A percentile compares a stretch with the other conserved stretches of the same genome.
These are phyloP conservation scores for Acanthoscelides obtectus DNA, from an alignment of 2,888 invertebrate species.

Conservation along the genomic window DNA sequence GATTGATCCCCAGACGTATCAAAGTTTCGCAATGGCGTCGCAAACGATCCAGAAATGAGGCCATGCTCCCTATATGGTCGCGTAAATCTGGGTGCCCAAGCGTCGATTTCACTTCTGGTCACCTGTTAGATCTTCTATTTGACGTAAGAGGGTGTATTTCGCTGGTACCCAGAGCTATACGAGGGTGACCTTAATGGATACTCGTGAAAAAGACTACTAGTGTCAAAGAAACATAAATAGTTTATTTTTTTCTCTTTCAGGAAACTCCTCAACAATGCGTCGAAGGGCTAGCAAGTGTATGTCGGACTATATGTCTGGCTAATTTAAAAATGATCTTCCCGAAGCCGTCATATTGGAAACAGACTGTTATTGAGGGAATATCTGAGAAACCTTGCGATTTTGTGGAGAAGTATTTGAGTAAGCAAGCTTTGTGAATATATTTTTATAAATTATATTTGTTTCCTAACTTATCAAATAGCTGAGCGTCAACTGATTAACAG, in stretches of 20 bases:
- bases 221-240: no score
- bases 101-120: no score
- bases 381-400: conserved; percentile 56
- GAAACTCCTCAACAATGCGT: conserved; percentile 68
- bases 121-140: neutral
- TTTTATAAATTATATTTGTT: no score
- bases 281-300: conserved; percentile 66
- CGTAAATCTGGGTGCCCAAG: no score
- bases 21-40: no score
- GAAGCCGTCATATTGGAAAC: conserved; percentile 61
- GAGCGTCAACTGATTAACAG: no score
- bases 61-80: no score
- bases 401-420: conserved; percentile 70
- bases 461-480: no score
- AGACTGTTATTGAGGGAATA: conserved; percentile 40
- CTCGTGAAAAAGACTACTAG: no score
- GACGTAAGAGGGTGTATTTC: neutral
- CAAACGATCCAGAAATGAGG: no score
- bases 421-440: neutral
- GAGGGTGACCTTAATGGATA: neutral
- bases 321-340: conserved; percentile 82
- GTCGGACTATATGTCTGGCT: conserved; percentile 72
- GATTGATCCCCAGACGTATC: no score
- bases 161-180: neutral
- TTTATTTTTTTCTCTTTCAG: conserved; percentile 49